These are phyloP conservation scores for Acropora tenuis DNA, from an alignment of 64 coral and sea anemone species.

Conservation along the genomic window DNA sequence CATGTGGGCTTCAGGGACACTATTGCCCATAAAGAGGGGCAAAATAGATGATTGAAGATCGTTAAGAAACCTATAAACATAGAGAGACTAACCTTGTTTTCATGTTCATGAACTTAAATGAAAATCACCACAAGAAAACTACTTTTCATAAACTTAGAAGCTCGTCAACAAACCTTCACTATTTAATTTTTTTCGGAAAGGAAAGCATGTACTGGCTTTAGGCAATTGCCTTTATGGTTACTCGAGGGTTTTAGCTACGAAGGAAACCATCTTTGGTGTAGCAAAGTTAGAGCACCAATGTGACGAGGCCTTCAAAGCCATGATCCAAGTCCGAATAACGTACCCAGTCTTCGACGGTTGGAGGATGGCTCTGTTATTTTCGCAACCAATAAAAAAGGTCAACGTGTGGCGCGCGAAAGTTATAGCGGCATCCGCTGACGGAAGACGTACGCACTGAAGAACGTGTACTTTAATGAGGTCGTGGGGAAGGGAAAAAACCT, in stretches of 20 bases:
- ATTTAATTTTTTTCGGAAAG: too few species aligned
- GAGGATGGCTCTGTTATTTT: constrained; percentile 27
- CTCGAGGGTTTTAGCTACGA: neutral
- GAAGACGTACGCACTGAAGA: neutral
- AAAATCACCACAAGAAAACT: too few species aligned
- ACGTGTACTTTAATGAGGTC: neutral
- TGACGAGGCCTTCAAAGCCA: constrained; percentile 18
- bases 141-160: too few species aligned
- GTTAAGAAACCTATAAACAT: too few species aligned
- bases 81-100: too few species aligned
- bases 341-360: constrained; percentile 6
- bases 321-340: neutral
- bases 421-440: neutral
- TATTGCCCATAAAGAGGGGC: too few species aligned
- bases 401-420: constrained; percentile 2
- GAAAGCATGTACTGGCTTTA: neutral
- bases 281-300: constrained; percentile 19
- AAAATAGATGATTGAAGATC: too few species aligned
- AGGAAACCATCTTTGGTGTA: neutral
- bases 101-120: too few species aligned
- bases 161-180: too few species aligned
- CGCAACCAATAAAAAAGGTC: constrained; percentile 12
- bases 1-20: neutral
- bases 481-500: neutral
- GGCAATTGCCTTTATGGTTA: neutral